phyloP scores from a whole-genome alignment of 2,888 invertebrate genomes.

The Capitulum mitella region DNA sequence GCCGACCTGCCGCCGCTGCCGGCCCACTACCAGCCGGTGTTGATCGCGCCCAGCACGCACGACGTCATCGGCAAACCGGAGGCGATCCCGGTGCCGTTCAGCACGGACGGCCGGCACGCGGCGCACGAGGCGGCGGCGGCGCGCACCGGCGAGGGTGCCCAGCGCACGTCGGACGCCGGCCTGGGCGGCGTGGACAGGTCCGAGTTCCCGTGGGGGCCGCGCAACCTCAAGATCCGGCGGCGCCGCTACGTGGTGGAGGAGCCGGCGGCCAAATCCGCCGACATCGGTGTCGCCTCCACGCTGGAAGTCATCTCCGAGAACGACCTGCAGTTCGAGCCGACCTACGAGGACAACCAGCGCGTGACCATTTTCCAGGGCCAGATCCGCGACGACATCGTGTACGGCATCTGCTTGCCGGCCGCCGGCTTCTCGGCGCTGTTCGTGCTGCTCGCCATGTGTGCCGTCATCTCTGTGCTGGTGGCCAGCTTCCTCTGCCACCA shows the following conservation, averaged over 20 bases:
- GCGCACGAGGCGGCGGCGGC: conserved; percentile 27
- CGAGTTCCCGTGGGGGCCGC: conserved; percentile 66
- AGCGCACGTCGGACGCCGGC: conserved; percentile 25
- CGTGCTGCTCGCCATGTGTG: conserved; percentile 76
- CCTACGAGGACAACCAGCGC: conserved; percentile 36
- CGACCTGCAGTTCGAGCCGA: conserved; percentile 81
- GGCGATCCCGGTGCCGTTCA: conserved; percentile 12
- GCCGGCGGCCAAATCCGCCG: conserved; percentile 30
- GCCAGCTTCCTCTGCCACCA: conserved; percentile 73
- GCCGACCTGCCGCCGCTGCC: conserved; percentile 22
- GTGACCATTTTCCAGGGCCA: conserved; percentile 47
- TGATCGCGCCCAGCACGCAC: conserved; percentile 17
- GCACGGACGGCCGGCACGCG: conserved; percentile 20
- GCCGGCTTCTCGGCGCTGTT: conserved; percentile 82
- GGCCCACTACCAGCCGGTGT: conserved; percentile 19
- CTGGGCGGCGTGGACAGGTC: conserved; percentile 27
- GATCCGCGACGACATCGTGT: conserved; percentile 75
- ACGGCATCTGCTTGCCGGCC: conserved; percentile 83
- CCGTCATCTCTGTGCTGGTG: conserved; percentile 76
- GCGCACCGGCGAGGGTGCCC: conserved; percentile 27
- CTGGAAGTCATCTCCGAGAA: conserved; percentile 89
- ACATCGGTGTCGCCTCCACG: conserved; percentile 72
- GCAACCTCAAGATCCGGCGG: conserved; percentile 47
- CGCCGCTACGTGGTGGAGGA: conserved; percentile 30
- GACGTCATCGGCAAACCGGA: neutral